A percentile compares a stretch with the other conserved stretches of the same genome.
Evolutionary conservation across 2,113 vertebrate species (phyloP).

Genomic region (Triplophysa tibetana): DNA sequence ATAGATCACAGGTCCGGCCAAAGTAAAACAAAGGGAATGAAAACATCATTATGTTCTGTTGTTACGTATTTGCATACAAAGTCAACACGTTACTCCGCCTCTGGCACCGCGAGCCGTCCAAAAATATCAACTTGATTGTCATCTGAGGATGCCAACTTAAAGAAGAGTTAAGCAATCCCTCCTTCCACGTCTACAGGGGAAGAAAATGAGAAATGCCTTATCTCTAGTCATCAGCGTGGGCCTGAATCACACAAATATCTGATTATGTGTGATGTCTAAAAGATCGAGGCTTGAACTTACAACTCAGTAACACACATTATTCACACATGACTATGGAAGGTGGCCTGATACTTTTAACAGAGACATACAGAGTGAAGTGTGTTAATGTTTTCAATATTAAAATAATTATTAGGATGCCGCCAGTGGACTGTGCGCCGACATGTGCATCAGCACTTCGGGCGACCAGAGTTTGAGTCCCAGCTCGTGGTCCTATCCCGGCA

Average conservation of each 20-base stretch:
- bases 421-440: too few species aligned
- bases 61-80: conserved; percentile 45
- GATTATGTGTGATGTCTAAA: conserved; percentile 58
- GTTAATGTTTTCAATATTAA: too few species aligned
- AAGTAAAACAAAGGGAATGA: conserved; percentile 12
- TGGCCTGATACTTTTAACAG: conserved; percentile 9
- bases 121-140: conserved; percentile 15
- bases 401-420: too few species aligned
- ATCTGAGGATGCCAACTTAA: conserved; percentile 25
- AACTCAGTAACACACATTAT: conserved; percentile 43
- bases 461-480: too few species aligned
- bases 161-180: conserved; percentile 32
- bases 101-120: conserved; percentile 19
- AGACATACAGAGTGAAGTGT: background rate
- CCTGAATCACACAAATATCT: conserved; percentile 25
- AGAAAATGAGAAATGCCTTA: conserved; percentile 27
- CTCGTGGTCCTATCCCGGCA: too few species aligned
- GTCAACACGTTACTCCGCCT: conserved; percentile 40
- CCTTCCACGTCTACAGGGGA: conserved; percentile 14
- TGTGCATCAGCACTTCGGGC: too few species aligned
- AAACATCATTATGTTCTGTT: conserved; percentile 44
- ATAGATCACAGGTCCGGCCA: conserved; percentile 10
- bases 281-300: conserved; percentile 40
- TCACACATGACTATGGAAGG: conserved; percentile 38
- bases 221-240: conserved; percentile 31